Percentiles rank a stretch among this genome's conserved stretches.
These are phyloP conservation scores for Melangyna quadrimaculata DNA, from an alignment of 2,888 invertebrate genomes.

Conservation along the genomic window DNA sequence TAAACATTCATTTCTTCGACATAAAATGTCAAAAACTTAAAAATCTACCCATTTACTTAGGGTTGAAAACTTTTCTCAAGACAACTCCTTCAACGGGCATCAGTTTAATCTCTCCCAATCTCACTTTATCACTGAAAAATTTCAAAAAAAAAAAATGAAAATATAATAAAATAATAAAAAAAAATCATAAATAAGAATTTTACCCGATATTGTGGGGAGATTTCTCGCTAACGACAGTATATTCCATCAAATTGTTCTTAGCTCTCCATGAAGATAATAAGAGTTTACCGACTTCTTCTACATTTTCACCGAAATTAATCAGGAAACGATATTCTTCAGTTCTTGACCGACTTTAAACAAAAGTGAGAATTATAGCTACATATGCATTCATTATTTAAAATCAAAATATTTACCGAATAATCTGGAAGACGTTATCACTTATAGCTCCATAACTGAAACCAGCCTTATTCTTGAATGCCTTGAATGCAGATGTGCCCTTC, in stretches of 20 bases:
- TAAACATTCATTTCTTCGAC: no score
- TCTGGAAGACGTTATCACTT: conserved; percentile 76
- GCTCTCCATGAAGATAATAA: conserved; percentile 25
- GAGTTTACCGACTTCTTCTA: conserved; percentile 74
- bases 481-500: conserved; percentile 81
- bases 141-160: not conserved
- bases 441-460: conserved; percentile 76
- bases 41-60: not conserved
- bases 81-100: conserved; percentile 78
- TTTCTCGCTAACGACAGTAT: conserved; percentile 74
- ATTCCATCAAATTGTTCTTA: conserved; percentile 74
- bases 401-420: conserved; percentile 74
- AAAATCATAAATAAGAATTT: conserved; percentile 18
- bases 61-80: conserved; percentile 41
- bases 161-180: not conserved
- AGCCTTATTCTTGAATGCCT: conserved; percentile 74
- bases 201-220: conserved; percentile 76
- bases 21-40: not conserved
- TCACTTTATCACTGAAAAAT: conserved; percentile 73
- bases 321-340: conserved; percentile 76
- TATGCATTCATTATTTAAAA: no score
- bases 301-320: conserved; percentile 76
- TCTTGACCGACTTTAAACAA: conserved; percentile 72
- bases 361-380: not conserved
- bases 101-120: conserved; percentile 74